Percentiles rank a stretch among this genome's conserved stretches.
phyloP scores from a whole-genome alignment of 2,797 vertebrate genomes.

The Valencia hispanica region DNA sequence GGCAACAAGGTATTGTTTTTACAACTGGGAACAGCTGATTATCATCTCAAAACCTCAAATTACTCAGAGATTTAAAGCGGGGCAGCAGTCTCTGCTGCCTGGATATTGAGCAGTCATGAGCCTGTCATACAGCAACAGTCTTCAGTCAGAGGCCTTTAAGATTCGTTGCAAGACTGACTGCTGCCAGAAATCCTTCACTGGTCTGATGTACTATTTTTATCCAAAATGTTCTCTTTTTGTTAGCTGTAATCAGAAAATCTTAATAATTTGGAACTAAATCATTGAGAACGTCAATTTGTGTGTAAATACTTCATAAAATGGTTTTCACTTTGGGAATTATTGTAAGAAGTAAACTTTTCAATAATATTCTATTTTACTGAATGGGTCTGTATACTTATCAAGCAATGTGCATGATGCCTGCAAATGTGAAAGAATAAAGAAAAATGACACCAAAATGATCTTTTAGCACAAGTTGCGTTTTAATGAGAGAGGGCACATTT shows the following conservation, averaged over 20 bases:
- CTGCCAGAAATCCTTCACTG: not conserved
- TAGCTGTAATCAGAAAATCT: not conserved
- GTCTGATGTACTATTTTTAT: not conserved
- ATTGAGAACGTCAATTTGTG: not conserved
- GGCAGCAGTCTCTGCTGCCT: too few relatives aligned
- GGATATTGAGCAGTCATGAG: too few relatives aligned
- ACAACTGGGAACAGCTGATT: too few relatives aligned
- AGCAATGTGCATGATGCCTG: not conserved
- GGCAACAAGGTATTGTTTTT: too few relatives aligned
- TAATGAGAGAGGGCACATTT: not conserved
- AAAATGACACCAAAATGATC: constrained; percentile 10
- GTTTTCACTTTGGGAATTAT: not conserved
- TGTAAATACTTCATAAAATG: not conserved
- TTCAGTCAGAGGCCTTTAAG: too few relatives aligned
- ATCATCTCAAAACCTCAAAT: too few relatives aligned
- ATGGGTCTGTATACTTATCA: not conserved
- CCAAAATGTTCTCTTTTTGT: not conserved
- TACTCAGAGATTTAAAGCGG: too few relatives aligned
- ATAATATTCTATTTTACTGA: not conserved
- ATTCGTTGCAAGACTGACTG: too few relatives aligned
- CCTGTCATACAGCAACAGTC: too few relatives aligned
- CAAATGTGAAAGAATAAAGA: constrained; percentile 10
- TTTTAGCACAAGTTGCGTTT: constrained; percentile 1
- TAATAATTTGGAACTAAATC: not conserved
- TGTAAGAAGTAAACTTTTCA: not conserved